Conservation (phyloP, 2,797 vertebrate genomes). For the Cyclopterus lumpus region DNA sequence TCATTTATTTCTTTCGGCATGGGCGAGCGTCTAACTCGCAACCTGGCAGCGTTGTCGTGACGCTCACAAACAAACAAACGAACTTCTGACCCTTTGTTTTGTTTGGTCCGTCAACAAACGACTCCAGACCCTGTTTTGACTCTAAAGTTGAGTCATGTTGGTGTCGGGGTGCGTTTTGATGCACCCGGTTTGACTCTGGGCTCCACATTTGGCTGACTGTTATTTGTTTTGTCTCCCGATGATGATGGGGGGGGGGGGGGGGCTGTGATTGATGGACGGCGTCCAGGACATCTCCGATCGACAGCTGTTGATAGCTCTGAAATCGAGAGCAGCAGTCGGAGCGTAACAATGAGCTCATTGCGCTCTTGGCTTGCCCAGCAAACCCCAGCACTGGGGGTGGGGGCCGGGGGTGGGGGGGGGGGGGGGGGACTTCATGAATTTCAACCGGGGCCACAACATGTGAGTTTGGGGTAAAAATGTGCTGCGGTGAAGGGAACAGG, state of each 20-base stretch:
- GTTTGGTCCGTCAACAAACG: slow-evolving; percentile 23
- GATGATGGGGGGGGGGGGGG: slow-evolving; percentile 63
- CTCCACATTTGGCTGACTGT: slow-evolving; percentile 78
- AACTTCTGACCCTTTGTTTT: slow-evolving; percentile 53
- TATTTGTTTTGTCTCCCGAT: slow-evolving; percentile 85
- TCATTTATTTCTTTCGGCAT: slow-evolving; percentile 39
- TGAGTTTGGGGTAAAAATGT: no score
- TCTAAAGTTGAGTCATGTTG: slow-evolving; percentile 48
- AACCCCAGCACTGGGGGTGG: slow-evolving; percentile 72
- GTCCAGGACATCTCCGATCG: slow-evolving; percentile 89
- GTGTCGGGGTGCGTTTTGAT: slow-evolving; percentile 41
- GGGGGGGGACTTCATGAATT: slow-evolving; percentile 84
- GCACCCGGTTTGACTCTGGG: slow-evolving; percentile 75
- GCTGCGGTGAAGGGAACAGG: no score
- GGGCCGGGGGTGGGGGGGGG: no score
- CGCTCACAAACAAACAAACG: no score
- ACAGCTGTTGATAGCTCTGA: slow-evolving; percentile 90
- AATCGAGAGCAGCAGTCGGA: slow-evolving; percentile 86
- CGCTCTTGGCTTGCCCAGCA: slow-evolving; percentile 83
- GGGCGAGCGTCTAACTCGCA: slow-evolving; percentile 30
- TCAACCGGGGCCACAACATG: slow-evolving; percentile 81
- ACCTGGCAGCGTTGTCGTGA: slow-evolving; percentile 31
- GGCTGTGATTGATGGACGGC: slow-evolving; percentile 85
- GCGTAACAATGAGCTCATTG: slow-evolving; percentile 89
- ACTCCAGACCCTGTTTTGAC: slow-evolving; percentile 19